Percentiles rank a stretch among this genome's conserved stretches.
Evolutionary conservation across 2,797 vertebrate genomes (phyloP).

Genomic region (Stomatorhinus walkeri): DNA sequence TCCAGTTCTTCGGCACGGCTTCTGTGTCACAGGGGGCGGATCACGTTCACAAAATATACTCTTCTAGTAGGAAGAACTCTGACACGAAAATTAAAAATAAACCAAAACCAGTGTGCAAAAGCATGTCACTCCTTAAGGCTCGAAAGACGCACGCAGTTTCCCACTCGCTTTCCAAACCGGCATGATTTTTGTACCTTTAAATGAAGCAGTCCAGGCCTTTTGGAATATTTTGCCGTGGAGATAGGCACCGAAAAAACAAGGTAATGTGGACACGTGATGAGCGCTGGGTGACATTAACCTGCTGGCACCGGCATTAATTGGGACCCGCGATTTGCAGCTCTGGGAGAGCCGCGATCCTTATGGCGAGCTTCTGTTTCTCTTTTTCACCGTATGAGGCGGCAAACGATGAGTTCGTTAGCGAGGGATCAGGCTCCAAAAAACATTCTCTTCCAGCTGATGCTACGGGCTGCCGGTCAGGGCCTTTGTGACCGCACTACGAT

Average conservation of each 20-base stretch:
- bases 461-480: neutral
- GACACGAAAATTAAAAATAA: neutral
- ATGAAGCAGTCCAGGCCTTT: neutral
- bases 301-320: neutral
- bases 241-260: neutral
- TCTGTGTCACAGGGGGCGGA: neutral
- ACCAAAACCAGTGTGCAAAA: neutral
- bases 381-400: neutral
- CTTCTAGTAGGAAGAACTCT: too few relatives aligned
- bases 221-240: neutral
- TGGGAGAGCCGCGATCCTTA: neutral
- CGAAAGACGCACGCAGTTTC: neutral
- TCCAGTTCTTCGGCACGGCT: neutral
- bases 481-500: neutral
- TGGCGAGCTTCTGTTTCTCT: neutral
- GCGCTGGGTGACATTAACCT: neutral
- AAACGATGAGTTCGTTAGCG: neutral
- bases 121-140: neutral
- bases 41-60: neutral
- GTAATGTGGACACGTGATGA: neutral
- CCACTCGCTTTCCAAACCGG: neutral
- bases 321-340: neutral
- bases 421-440: neutral
- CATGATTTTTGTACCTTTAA: neutral
- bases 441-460: neutral